phyloP scores from a whole-genome alignment of 2,888 invertebrate species.

The Eupithecia vulgata region DNA sequence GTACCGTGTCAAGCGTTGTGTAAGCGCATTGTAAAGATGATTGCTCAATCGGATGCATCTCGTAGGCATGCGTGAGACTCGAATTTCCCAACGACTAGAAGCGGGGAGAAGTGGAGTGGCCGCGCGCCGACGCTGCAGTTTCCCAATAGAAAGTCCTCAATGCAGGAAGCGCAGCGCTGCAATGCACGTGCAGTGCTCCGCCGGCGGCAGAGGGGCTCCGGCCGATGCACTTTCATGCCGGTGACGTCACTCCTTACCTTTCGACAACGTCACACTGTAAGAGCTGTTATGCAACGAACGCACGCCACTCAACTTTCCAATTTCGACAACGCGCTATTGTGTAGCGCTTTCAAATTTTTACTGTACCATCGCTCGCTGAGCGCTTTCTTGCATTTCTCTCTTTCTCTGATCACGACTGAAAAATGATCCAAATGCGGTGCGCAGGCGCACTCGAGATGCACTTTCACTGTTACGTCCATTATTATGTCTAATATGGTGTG shows the following conservation, averaged over 20 bases:
- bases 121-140: conserved; percentile 59
- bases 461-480: conserved; percentile 76
- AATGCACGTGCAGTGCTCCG: conserved; percentile 58
- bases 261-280: conserved; percentile 81
- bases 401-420: conserved; percentile 73
- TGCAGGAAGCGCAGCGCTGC: conserved; percentile 74
- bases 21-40: conserved; percentile 70
- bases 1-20: conserved; percentile 64
- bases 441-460: conserved; percentile 70
- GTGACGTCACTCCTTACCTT: conserved; percentile 80
- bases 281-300: conserved; percentile 80
- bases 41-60: conserved; percentile 81
- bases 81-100: conserved; percentile 72
- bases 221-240: conserved; percentile 82
- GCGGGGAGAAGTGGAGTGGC: conserved; percentile 64
- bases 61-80: conserved; percentile 71
- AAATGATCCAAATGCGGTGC: conserved; percentile 76
- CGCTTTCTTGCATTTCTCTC: conserved; percentile 81
- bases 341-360: conserved; percentile 83
- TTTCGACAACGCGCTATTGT: conserved; percentile 84
- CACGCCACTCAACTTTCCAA: conserved; percentile 83
- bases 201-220: conserved; percentile 63
- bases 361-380: conserved; percentile 75
- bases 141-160: conserved; percentile 82
- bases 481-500: conserved; percentile 48